Conservation (phyloP, 2,888 invertebrate genomes). For the Acheta domesticus region DNA sequence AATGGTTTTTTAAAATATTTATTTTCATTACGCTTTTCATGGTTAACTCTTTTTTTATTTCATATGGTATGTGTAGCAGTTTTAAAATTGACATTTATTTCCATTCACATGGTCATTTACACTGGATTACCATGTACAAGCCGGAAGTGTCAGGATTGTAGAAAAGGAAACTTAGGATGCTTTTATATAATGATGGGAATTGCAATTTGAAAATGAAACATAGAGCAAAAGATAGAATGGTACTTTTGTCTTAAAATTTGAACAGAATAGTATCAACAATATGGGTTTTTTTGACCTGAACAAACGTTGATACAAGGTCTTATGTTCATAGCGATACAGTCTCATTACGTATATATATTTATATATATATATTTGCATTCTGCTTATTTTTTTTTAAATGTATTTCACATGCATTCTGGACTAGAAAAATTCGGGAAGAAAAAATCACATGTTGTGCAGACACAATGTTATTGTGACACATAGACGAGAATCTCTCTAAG, state of each 20-base stretch:
- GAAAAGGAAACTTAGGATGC: too few relatives aligned
- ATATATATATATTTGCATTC: neutral
- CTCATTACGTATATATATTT: conserved; percentile 2
- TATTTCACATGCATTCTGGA: neutral
- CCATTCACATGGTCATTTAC: too few relatives aligned
- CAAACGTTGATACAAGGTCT: neutral
- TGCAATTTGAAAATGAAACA: neutral
- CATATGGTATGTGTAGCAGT: too few relatives aligned
- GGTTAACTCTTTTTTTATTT: too few relatives aligned
- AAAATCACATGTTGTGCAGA: neutral
- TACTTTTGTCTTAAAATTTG: conserved; percentile 2
- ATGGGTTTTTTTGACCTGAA: neutral
- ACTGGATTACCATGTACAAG: too few relatives aligned
- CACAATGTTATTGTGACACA: neutral
- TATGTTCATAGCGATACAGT: neutral
- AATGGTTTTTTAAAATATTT: neutral
- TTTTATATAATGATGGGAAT: neutral
- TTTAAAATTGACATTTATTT: too few relatives aligned
- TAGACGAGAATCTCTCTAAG: neutral
- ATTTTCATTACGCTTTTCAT: too few relatives aligned
- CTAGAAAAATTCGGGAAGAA: conserved; percentile 11
- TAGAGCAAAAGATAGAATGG: neutral
- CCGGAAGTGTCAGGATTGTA: too few relatives aligned
- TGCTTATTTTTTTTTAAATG: neutral
- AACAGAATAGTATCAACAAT: conserved; percentile 7